Conservation (phyloP, 2,888 invertebrate genomes). For the Chrysolina oricalcia region DNA sequence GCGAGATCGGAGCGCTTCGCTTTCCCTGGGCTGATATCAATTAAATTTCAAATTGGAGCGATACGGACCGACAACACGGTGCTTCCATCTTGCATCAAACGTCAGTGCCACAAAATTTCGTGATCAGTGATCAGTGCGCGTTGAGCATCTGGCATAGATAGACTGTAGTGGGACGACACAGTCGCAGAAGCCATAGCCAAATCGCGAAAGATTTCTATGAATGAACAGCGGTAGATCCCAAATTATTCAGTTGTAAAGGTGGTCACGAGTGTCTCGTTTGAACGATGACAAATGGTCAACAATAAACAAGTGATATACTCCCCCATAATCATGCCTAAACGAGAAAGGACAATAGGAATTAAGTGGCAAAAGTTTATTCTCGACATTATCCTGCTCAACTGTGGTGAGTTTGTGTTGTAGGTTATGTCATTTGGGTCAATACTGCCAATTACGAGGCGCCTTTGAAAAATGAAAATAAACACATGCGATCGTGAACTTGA, state of each 20-base stretch:
- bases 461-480: constrained; percentile 3
- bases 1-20: neutral
- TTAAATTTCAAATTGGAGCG: constrained; percentile 8
- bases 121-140: too few species aligned
- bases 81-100: neutral
- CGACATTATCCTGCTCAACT: constrained; percentile 79
- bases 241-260: neutral
- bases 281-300: constrained; percentile 25
- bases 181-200: constrained; percentile 7
- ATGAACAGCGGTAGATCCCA: neutral
- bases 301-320: neutral
- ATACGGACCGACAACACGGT: neutral
- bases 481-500: constrained; percentile 41
- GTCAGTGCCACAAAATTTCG: too few species aligned
- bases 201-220: constrained; percentile 15
- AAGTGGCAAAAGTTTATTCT: constrained; percentile 78
- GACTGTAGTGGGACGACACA: neutral
- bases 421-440: constrained; percentile 65
- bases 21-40: neutral
- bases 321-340: constrained; percentile 43
- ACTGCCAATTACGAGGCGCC: constrained; percentile 22
- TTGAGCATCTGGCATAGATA: neutral
- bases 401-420: constrained; percentile 73
- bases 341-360: constrained; percentile 57
- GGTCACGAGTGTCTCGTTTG: neutral